Conservation (phyloP, 2,113 vertebrate genomes). For the Ranitomeya variabilis region DNA sequence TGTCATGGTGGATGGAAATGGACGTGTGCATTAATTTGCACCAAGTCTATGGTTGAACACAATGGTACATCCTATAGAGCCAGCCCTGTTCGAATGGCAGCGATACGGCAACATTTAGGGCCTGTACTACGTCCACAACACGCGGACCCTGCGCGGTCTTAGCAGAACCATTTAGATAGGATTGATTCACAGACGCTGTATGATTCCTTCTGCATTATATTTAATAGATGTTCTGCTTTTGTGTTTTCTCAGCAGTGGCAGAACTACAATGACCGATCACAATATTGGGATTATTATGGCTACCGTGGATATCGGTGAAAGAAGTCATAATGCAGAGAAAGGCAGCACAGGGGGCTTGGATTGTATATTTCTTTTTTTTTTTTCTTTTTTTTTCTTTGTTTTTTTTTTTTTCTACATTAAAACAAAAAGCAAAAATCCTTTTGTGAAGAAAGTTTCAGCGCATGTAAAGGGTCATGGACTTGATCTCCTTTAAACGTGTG, state of each 20-base stretch:
- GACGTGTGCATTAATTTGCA: too few species aligned
- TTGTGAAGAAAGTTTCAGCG: conserved; percentile 46
- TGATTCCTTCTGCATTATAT: background rate
- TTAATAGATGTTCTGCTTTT: background rate
- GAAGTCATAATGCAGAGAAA: conserved; percentile 54
- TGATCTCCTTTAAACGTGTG: conserved; percentile 37
- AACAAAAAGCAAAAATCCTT: conserved; percentile 38
- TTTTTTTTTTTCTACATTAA: conserved; percentile 19
- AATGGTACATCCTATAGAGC: too few species aligned
- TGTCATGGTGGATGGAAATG: too few species aligned
- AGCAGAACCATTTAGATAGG: background rate
- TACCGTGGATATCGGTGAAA: conserved; percentile 76
- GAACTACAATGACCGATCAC: conserved; percentile 72
- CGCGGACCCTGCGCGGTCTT: too few species aligned
- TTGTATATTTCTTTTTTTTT: conserved; percentile 46
- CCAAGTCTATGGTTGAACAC: too few species aligned
- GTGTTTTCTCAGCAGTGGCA: conserved; percentile 70
- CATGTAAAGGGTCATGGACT: conserved; percentile 61
- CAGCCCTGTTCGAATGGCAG: too few species aligned
- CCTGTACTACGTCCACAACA: too few species aligned
- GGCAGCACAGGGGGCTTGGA: conserved; percentile 54
- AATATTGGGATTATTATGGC: conserved; percentile 74
- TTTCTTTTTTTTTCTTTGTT: background rate
- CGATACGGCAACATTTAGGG: too few species aligned
- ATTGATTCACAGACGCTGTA: background rate